Conservation (phyloP, 2,113 vertebrate genomes). For the Scolopax mira region DNA sequence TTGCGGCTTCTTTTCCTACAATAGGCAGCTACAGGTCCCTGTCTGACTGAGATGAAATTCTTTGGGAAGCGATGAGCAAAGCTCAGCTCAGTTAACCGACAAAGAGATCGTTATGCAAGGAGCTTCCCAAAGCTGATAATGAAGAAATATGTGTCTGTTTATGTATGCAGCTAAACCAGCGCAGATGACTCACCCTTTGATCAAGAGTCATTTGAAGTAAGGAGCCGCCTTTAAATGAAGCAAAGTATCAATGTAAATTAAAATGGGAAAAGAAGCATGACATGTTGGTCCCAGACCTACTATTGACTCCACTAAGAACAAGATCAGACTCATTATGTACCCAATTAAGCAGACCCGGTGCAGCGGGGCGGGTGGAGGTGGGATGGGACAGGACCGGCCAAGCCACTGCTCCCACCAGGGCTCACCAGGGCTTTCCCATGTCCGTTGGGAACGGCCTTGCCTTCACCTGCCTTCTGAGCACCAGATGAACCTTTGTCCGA, state of each 20-base stretch:
- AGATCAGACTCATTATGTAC: slow-evolving; percentile 18
- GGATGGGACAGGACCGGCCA: rapidly evolving
- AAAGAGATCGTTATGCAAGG: neutral
- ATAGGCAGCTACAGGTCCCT: neutral
- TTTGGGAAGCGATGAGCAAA: neutral
- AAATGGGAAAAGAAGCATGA: neutral
- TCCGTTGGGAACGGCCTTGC: neutral
- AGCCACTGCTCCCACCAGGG: rapidly evolving
- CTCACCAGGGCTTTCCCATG: rapidly evolving
- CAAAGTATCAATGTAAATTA: slow-evolving; percentile 13
- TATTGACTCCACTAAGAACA: neutral
- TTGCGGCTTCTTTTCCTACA: neutral
- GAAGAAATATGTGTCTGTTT: slow-evolving; percentile 19
- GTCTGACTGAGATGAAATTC: neutral
- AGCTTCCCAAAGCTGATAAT: neutral
- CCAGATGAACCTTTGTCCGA: rapidly evolving
- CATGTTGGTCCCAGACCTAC: slow-evolving; percentile 22
- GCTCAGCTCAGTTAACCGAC: neutral
- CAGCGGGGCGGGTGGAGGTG: neutral
- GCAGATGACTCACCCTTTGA: neutral
- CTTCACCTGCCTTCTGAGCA: neutral
- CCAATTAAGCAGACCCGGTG: neutral
- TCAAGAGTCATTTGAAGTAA: neutral
- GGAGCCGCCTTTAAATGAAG: slow-evolving; percentile 17
- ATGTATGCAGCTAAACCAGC: neutral